Percentiles rank a stretch among this genome's conserved stretches.
phyloP scores from a whole-genome alignment of 1,140 invertebrate species.

The Danaus melanippus region DNA sequence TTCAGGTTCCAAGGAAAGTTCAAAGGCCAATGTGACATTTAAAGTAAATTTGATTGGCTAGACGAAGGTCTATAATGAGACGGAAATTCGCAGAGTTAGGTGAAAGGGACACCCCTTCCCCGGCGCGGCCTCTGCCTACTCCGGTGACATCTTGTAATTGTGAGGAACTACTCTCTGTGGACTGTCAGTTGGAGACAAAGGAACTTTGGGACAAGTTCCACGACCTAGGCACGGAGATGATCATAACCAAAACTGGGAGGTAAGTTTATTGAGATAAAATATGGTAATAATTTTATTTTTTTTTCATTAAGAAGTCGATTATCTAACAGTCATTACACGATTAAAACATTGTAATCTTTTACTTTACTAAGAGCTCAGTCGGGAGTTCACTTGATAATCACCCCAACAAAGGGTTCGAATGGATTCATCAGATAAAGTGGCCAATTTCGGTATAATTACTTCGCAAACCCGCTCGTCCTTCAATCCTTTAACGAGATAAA shows the following conservation, averaged over 20 bases:
- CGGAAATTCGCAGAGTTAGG: slow-evolving; percentile 47
- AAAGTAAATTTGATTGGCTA: slow-evolving; percentile 1
- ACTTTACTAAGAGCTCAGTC: slow-evolving; percentile 46
- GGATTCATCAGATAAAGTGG: slow-evolving; percentile 70
- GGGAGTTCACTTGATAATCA: slow-evolving; percentile 56
- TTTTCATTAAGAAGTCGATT: too few relatives aligned
- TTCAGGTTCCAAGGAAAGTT: too few relatives aligned
- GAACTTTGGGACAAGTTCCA: slow-evolving; percentile 96
- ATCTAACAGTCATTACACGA: slow-evolving; percentile 22
- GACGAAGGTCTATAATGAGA: background rate
- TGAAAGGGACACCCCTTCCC: slow-evolving; percentile 66
- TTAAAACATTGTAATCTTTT: slow-evolving; percentile 59
- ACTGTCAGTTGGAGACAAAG: slow-evolving; percentile 95
- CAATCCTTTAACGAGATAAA: slow-evolving; percentile 72
- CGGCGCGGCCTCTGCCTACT: slow-evolving; percentile 51
- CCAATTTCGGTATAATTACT: slow-evolving; percentile 70
- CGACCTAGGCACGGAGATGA: slow-evolving; percentile 96
- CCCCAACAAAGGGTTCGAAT: slow-evolving; percentile 53
- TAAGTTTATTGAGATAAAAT: slow-evolving; percentile 66
- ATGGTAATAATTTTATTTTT: background rate
- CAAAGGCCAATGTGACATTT: slow-evolving; percentile 3
- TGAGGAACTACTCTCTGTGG: slow-evolving; percentile 87
- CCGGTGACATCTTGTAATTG: slow-evolving; percentile 77
- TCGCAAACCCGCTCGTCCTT: slow-evolving; percentile 64
- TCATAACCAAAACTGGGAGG: slow-evolving; percentile 98